Evolutionary conservation across 2,888 invertebrate species (phyloP).

Genomic region (Acrobasis consociella): DNA sequence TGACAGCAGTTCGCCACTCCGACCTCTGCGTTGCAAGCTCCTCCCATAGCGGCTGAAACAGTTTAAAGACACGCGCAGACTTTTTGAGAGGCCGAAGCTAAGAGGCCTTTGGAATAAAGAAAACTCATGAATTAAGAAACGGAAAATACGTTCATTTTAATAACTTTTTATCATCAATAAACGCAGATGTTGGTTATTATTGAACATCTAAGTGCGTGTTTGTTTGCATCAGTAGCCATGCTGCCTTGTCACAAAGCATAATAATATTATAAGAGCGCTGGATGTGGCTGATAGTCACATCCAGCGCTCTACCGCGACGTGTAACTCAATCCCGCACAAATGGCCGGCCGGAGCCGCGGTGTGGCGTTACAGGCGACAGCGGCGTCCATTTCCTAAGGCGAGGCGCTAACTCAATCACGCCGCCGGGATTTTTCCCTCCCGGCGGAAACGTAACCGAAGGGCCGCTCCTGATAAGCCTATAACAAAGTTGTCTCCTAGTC

Average conservation of each 20-base stretch:
- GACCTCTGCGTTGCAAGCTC: no score
- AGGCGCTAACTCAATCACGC: slow-evolving; percentile 72
- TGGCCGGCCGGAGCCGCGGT: slow-evolving; percentile 56
- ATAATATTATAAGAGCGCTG: neutral
- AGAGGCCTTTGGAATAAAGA: neutral
- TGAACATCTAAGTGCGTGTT: no score
- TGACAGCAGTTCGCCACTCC: no score
- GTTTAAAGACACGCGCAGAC: neutral
- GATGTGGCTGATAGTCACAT: slow-evolving; percentile 20
- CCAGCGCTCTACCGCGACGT: slow-evolving; percentile 25
- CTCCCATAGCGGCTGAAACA: neutral
- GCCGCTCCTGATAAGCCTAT: slow-evolving; percentile 45
- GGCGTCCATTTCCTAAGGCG: slow-evolving; percentile 62
- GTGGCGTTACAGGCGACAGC: slow-evolving; percentile 70
- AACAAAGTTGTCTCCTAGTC: slow-evolving; percentile 51
- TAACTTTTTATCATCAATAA: no score
- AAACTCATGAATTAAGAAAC: neutral
- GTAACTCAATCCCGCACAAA: slow-evolving; percentile 66
- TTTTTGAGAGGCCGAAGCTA: neutral
- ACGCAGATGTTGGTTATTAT: no score
- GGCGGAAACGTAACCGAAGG: slow-evolving; percentile 45
- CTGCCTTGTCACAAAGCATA: no score
- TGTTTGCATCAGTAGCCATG: no score
- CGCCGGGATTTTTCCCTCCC: slow-evolving; percentile 58
- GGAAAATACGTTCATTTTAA: no score